Evolutionary conservation across 2,888 invertebrate species (phyloP), one percentile per base, ranked within the genome.

Genomic region (Flexamia atlantica): DNA sequence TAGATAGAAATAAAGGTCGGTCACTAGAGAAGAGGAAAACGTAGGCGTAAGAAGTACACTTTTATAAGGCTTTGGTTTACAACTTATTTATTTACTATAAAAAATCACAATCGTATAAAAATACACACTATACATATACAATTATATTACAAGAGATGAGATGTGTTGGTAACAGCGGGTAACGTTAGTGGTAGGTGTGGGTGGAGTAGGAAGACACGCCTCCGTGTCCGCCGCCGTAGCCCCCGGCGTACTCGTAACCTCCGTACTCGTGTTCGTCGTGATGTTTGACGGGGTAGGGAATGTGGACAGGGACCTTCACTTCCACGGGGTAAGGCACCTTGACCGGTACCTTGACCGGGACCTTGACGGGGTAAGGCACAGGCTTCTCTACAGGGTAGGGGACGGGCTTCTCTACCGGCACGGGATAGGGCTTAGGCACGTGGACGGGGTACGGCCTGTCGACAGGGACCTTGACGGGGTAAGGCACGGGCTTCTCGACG

Each of bases 371-470:
- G 87, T 94, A 94, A 36, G 96, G 96, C 86, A 95, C 95, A 53
- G 94, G 95, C 89, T 95, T 95, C 85, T 95, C 95, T 1, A 96
- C 95, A 85, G 94, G 86, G 90, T 95, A 95, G 0, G 95, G 95
- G 76, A 95, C 94, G 81, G 93, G 94, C 89, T 95, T 95, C 88
- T 95, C 95, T 0, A 96, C 94, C 72, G 92, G 93, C 0, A 95
- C 93, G 94, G 96, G 96, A 89, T 94, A 94, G 7, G 96, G 95
- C 86, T 95, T 94, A 40, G 96, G 95, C 42, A 96, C 93, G 87
- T 95, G 94, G 2, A 96, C 94, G 20, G 89, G 88, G 84, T 88
- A 88, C 0, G 89, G 89, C 82, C 87, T 87, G 84, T 88, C 88
- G 74, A 95, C 95, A 86, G 92, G 94, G 70, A 95, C 94, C 91